Percentiles rank a stretch among this genome's conserved stretches.
These are phyloP conservation scores for Palythoa caribaeorum DNA, from an alignment of 92 coral and sea anemone species.

Conservation along the genomic window DNA sequence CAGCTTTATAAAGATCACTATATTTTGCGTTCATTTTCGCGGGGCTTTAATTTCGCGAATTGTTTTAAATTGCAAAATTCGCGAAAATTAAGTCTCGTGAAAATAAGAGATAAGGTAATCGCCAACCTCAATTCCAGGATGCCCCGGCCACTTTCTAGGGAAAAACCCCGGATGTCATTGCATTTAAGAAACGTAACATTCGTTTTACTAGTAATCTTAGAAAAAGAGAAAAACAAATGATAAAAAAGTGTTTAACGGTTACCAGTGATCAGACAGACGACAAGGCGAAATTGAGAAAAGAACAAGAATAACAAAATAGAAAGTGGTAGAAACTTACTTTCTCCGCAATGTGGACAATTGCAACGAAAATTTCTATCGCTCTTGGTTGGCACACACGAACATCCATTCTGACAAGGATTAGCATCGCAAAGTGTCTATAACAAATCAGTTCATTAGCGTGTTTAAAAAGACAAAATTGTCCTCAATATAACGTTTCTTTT, in stretches of 20 bases:
- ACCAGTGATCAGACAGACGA: background rate
- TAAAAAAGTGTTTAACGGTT: background rate
- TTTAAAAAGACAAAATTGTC: background rate
- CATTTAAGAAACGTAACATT: too few relatives aligned
- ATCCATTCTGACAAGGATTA: slow-evolving; percentile 21
- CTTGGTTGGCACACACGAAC: slow-evolving; percentile 10
- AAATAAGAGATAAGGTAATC: too few relatives aligned
- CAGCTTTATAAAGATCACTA: too few relatives aligned
- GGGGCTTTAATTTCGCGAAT: too few relatives aligned
- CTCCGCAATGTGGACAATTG: slow-evolving; percentile 4
- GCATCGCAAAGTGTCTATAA: slow-evolving; percentile 6
- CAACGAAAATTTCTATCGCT: background rate
- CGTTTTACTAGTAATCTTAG: too few relatives aligned
- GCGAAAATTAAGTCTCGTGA: too few relatives aligned
- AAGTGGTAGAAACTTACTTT: background rate
- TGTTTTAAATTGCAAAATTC: too few relatives aligned
- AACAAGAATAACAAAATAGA: background rate
- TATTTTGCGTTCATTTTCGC: too few relatives aligned
- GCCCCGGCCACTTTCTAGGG: too few relatives aligned
- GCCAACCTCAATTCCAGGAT: too few relatives aligned
- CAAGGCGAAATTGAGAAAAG: background rate
- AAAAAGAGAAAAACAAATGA: background rate
- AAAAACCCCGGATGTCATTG: too few relatives aligned
- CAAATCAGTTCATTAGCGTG: background rate
- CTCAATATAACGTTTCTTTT: too few relatives aligned